A percentile compares a stretch with the other conserved stretches of the same genome.
phyloP scores from a whole-genome alignment of 2,113 vertebrate species.

The Trichechus manatus region DNA sequence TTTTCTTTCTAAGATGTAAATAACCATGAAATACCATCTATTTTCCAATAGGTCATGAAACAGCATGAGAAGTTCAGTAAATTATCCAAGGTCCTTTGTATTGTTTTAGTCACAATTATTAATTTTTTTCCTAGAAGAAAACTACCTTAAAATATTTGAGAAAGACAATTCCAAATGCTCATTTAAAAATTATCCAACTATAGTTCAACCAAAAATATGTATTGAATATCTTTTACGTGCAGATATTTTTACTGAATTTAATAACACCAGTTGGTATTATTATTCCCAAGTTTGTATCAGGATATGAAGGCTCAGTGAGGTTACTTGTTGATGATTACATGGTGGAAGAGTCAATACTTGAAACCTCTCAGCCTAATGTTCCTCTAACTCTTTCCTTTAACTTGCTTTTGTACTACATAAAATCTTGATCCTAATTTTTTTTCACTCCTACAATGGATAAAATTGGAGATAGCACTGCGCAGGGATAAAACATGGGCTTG shows the following conservation, averaged over 20 bases:
- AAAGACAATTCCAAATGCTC: conserved; percentile 23
- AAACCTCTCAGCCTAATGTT: neutral
- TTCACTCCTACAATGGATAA: neutral
- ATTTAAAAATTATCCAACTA: conserved; percentile 41
- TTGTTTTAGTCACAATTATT: conserved; percentile 46
- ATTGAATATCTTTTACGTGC: neutral
- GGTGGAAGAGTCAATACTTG: neutral
- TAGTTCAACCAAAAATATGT: conserved; percentile 30
- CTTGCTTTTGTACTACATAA: neutral
- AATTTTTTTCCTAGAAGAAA: conserved; percentile 5
- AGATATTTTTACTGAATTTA: conserved; percentile 26
- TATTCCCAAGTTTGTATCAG: neutral
- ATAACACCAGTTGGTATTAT: neutral
- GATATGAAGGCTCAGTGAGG: neutral
- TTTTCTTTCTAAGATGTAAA: neutral
- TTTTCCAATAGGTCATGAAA: conserved; percentile 50
- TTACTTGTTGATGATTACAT: neutral
- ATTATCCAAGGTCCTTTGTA: conserved; percentile 58
- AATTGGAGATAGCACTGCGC: neutral
- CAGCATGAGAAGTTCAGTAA: conserved; percentile 14
- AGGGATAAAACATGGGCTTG: neutral
- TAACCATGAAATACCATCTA: neutral
- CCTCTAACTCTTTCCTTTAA: neutral
- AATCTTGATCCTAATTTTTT: neutral
- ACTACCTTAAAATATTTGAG: conserved; percentile 52